Conservation (phyloP, 1,140 invertebrate species). For the Anagrus nilaparvatae region DNA sequence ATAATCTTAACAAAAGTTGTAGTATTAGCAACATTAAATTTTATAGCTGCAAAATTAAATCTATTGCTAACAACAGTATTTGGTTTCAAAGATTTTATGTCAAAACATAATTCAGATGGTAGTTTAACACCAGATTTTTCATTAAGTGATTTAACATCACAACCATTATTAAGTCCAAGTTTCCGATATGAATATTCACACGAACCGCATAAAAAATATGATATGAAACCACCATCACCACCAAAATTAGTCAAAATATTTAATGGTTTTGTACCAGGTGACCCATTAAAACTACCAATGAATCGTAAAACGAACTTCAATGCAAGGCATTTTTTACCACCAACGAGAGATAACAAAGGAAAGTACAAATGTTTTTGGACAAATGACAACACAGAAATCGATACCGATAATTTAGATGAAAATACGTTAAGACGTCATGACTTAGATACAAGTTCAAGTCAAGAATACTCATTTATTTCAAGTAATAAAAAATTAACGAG, state of each 20-base stretch:
- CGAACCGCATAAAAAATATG: too few relatives aligned
- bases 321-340: too few relatives aligned
- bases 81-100: conserved; percentile 22
- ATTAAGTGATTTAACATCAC: too few relatives aligned
- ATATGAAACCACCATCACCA: too few relatives aligned
- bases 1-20: conserved; percentile 27
- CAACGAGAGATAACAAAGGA: conserved; percentile 1
- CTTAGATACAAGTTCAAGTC: too few relatives aligned
- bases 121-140: too few relatives aligned
- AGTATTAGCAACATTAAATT: conserved; percentile 27
- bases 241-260: neutral
- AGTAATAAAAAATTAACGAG: too few relatives aligned
- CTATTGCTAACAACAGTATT: conserved; percentile 18
- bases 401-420: too few relatives aligned
- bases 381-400: conserved; percentile 4
- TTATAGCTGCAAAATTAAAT: conserved; percentile 23
- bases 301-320: neutral
- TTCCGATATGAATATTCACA: conserved; percentile 17
- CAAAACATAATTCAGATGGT: conserved; percentile 14
- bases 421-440: too few relatives aligned
- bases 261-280: neutral
- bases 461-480: too few relatives aligned
- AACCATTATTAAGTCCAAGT: conserved; percentile 5
- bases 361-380: conserved; percentile 22
- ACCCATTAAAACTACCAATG: neutral